Evolutionary conservation across 2,888 invertebrate species (phyloP).

Genomic region (Ferrisia virgata): DNA sequence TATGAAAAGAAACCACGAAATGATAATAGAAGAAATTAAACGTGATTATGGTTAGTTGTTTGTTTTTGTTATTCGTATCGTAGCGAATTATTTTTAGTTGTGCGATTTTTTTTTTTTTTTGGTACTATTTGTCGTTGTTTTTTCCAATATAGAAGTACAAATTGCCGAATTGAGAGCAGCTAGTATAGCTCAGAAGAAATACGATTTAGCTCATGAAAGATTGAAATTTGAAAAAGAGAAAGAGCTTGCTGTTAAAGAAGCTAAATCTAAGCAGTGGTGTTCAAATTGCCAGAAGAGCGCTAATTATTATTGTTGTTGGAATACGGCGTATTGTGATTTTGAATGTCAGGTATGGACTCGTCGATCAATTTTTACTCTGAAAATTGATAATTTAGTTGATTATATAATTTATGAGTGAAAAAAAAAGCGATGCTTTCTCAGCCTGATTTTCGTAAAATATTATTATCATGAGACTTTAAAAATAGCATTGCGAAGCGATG

Average conservation of each 20-base stretch:
- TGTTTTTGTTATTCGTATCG: background rate
- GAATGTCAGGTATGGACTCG: slow-evolving; percentile 64
- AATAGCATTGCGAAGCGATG: too few species aligned
- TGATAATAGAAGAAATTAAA: slow-evolving; percentile 71
- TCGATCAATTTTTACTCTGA: background rate
- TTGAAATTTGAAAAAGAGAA: slow-evolving; percentile 68
- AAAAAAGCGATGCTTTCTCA: too few species aligned
- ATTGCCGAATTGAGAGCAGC: slow-evolving; percentile 67
- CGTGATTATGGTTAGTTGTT: slow-evolving; percentile 62
- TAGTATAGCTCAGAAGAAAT: slow-evolving; percentile 68
- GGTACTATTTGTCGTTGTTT: too few species aligned
- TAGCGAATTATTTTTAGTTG: background rate
- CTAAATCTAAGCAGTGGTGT: slow-evolving; percentile 91
- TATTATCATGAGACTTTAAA: too few species aligned
- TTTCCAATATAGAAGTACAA: slow-evolving; percentile 59
- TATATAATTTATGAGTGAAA: too few species aligned
- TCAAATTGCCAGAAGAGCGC: slow-evolving; percentile 83
- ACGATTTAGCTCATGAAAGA: slow-evolving; percentile 64
- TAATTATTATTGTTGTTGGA: slow-evolving; percentile 93
- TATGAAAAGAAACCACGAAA: slow-evolving; percentile 67
- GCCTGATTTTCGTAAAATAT: too few species aligned
- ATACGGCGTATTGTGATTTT: slow-evolving; percentile 89
- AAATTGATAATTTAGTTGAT: background rate
- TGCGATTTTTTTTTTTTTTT: background rate
- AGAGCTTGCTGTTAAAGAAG: slow-evolving; percentile 67